Base-by-base conservation (phyloP, 2,797 vertebrate genomes). In the Premnoplex brunnescens region DNA sequence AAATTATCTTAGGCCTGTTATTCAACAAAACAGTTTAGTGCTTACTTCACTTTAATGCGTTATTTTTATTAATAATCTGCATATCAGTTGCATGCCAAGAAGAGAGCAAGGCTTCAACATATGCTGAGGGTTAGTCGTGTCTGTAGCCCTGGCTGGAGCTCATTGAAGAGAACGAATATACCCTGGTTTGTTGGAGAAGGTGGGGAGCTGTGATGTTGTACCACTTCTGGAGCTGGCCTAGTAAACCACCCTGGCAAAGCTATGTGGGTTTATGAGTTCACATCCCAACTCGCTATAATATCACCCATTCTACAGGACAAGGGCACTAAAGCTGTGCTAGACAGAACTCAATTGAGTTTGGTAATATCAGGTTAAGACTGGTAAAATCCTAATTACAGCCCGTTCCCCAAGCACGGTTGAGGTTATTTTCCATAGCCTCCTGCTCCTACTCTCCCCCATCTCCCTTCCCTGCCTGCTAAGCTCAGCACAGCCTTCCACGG, bases 381-480 rank as follows among this genome's bases (percentile, higher is more conserved):
- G n/a, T 32, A 36, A 89, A 73, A 66, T 58, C 17, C 37, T 24
- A 5, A 36, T 44, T 32, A 12, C 44, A 41, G 10, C 7, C 28
- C 0, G 0, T 36, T 52, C 20, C 26, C 24, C 86, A 51, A 27
- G 23, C 24, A 55, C 2, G 12, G 9, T 1, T 30, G 22, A 58
- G 8, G 13, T n/a, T 44, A 6, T 64, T 81, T 78, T 60, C 32
- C 15, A 18, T 3, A 43, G 46, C 6, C 11, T 52, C 16, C 8
- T 44, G 12, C 22, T 86, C 55, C 32, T 3, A 13, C 5, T 44
- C 5, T 52, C 28, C 13, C 8, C 9, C 26, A 9, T 17, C 26
- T 28, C 26, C 26, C 26, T 51, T 59, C 7, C 6, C 18, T 77
- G 10, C 14, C n/a, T 51, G 27, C 43, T 44, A 49, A 81, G 44